phyloP scores from a whole-genome alignment of 2,888 invertebrate species.

The Leptinotarsa juncta region DNA sequence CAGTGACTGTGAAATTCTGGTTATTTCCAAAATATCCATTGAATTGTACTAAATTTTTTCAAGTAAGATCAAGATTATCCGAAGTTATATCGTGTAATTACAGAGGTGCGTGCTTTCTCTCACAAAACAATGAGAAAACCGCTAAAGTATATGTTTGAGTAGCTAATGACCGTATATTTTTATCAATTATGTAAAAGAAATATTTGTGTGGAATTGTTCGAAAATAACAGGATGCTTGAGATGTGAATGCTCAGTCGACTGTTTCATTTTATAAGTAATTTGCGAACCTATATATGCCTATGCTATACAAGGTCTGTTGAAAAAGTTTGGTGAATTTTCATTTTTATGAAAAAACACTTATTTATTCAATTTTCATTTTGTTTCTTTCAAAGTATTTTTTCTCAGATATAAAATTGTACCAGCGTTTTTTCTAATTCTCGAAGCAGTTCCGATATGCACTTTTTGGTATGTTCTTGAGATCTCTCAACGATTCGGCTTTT shows the following conservation, averaged over 20 bases:
- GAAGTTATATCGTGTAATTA: conserved; percentile 16
- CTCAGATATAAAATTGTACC: too few species aligned
- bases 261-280: background rate
- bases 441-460: too few species aligned
- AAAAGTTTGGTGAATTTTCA: too few species aligned
- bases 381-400: too few species aligned
- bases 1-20: conserved; percentile 14
- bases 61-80: conserved; percentile 17
- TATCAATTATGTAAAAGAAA: conserved; percentile 15
- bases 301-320: background rate
- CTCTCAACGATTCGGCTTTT: too few species aligned
- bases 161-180: conserved; percentile 24
- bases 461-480: too few species aligned
- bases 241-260: conserved; percentile 7
- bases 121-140: conserved; percentile 23
- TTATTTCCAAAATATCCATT: conserved; percentile 17
- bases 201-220: conserved; percentile 2
- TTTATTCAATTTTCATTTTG: too few species aligned
- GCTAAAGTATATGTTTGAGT: conserved; percentile 19
- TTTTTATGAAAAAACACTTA: too few species aligned
- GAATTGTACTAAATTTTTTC: conserved; percentile 15
- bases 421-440: too few species aligned
- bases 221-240: conserved; percentile 9
- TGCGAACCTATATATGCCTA: too few species aligned
- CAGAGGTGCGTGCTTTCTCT: conserved; percentile 22